These are phyloP conservation scores for Chaetorhynchus papuensis DNA, from an alignment of 2,113 vertebrate species.

Conservation along the genomic window DNA sequence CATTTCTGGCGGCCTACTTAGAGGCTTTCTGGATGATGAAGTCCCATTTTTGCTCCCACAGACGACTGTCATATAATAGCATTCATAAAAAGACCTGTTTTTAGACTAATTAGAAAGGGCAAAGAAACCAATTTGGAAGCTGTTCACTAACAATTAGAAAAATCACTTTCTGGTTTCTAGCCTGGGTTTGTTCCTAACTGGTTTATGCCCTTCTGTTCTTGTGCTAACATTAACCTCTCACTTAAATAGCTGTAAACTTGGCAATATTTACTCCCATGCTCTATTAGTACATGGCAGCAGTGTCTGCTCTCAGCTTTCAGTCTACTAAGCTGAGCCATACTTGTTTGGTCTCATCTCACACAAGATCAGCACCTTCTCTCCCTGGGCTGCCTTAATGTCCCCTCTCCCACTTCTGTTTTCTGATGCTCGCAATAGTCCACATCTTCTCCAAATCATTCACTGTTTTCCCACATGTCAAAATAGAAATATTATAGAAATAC, in stretches of 20 bases:
- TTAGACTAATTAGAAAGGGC: constrained; percentile 46
- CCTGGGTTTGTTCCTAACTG: background rate
- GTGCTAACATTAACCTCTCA: background rate
- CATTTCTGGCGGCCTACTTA: background rate
- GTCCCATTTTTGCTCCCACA: background rate
- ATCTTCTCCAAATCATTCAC: background rate
- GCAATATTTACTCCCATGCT: constrained; percentile 32
- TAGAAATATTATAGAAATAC: background rate
- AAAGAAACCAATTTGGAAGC: constrained; percentile 16
- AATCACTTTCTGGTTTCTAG: background rate
- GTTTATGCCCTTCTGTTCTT: constrained; percentile 13
- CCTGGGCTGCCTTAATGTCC: background rate
- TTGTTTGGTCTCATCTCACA: background rate
- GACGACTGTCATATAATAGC: background rate
- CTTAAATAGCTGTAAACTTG: background rate
- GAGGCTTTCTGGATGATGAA: background rate
- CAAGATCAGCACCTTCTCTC: background rate
- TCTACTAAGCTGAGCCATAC: background rate
- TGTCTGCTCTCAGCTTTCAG: background rate
- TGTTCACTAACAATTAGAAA: background rate
- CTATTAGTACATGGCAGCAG: background rate
- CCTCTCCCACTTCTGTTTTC: background rate
- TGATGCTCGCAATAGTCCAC: background rate
- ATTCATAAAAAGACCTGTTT: background rate
- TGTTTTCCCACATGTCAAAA: background rate